phyloP scores from a whole-genome alignment of 2,113 vertebrate genomes.

The Chlorocebus sabaeus region DNA sequence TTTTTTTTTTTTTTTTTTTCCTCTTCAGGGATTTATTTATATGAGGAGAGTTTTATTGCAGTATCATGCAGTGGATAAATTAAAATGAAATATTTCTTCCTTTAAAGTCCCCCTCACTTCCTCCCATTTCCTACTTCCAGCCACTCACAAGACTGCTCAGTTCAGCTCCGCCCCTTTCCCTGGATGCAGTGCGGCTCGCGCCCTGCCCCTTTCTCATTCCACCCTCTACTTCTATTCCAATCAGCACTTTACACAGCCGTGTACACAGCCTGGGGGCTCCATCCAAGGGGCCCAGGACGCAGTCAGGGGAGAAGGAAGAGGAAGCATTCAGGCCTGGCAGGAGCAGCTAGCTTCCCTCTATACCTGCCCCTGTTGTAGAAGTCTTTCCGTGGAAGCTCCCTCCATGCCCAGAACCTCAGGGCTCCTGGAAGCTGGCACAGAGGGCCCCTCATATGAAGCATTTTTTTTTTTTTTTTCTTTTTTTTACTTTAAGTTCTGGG shows the following conservation, averaged over 20 bases:
- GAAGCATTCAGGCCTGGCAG: neutral
- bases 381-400: neutral
- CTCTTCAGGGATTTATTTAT: neutral
- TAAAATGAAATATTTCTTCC: neutral
- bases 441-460: neutral
- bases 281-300: neutral
- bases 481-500: no score
- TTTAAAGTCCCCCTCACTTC: neutral
- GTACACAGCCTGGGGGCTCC: neutral
- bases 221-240: neutral
- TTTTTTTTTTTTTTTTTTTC: no score
- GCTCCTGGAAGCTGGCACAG: neutral
- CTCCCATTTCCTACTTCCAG: neutral
- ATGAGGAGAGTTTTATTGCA: neutral
- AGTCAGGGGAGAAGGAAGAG: neutral
- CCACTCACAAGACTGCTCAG: neutral
- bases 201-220: no score
- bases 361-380: neutral
- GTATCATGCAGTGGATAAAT: neutral
- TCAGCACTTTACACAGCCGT: neutral
- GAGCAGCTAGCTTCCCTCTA: neutral
- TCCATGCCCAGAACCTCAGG: neutral
- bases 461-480: no score
- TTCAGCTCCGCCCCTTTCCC: no score
- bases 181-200: rapidly evolving